A percentile compares a stretch with the other conserved stretches of the same genome.
Evolutionary conservation across 2,888 invertebrate species (phyloP).

Genomic region (Listrodromus nycthemerus): DNA sequence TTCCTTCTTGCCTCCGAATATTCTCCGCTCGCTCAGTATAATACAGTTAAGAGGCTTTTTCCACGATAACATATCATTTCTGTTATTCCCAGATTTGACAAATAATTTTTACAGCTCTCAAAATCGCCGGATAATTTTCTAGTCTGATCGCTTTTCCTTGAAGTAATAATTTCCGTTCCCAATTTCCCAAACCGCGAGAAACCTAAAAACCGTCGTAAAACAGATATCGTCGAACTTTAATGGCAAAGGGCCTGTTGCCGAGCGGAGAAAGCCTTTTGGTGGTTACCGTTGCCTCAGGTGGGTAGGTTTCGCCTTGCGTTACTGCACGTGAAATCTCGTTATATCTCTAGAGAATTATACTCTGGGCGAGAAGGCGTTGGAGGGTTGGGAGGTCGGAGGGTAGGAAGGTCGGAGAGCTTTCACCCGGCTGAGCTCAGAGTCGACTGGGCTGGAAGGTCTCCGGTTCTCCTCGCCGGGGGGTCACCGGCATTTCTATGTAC

Average conservation of each 20-base stretch:
- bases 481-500: conserved; percentile 54
- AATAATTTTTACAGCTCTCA: too few relatives aligned
- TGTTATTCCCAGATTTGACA: too few relatives aligned
- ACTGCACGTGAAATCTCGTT: conserved; percentile 28
- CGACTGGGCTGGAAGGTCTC: conserved; percentile 41
- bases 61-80: too few relatives aligned
- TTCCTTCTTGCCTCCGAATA: background rate
- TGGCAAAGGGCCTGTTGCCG: too few relatives aligned
- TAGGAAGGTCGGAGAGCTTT: conserved; percentile 45
- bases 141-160: too few relatives aligned
- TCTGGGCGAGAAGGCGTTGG: background rate
- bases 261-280: too few relatives aligned
- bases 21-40: background rate
- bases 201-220: too few relatives aligned
- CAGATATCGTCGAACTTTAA: too few relatives aligned
- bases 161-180: too few relatives aligned
- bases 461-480: conserved; percentile 17
- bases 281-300: background rate
- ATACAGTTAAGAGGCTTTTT: too few relatives aligned
- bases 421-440: conserved; percentile 50
- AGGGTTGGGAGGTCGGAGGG: conserved; percentile 9
- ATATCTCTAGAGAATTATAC: conserved; percentile 47
- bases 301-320: conserved; percentile 41
- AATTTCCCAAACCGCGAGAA: too few relatives aligned
- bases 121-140: too few relatives aligned